A percentile compares a stretch with the other conserved stretches of the same genome.
phyloP scores from a whole-genome alignment of 2,113 vertebrate species.

The Erythrocebus patas region DNA sequence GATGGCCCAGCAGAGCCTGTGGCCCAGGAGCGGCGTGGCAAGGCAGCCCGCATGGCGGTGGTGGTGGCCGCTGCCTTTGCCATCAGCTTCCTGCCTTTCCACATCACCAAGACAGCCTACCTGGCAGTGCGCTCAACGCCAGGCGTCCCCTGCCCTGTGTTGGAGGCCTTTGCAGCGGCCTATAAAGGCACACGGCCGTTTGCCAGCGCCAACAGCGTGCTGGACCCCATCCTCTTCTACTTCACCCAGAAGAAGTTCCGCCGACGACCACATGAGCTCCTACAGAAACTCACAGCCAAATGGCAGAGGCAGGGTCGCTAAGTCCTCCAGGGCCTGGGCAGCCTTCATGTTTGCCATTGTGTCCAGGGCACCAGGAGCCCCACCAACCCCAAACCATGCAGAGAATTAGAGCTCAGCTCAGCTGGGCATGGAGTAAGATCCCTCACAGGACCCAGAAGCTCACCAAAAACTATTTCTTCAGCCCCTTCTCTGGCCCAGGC shows the following conservation, averaged over 20 bases:
- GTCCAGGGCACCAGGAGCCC: background rate
- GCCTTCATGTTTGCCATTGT: background rate
- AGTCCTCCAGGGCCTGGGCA: background rate
- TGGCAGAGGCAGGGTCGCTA: slow-evolving; percentile 76
- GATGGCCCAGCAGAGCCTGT: slow-evolving; percentile 77
- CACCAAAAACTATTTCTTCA: background rate
- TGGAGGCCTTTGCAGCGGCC: slow-evolving; percentile 90
- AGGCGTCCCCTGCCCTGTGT: slow-evolving; percentile 73
- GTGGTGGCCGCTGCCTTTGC: slow-evolving; percentile 91
- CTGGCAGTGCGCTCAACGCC: slow-evolving; percentile 87
- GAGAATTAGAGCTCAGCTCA: background rate
- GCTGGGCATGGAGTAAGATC: too few relatives aligned
- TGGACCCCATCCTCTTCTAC: slow-evolving; percentile 97
- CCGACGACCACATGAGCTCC: slow-evolving; percentile 83
- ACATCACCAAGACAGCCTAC: slow-evolving; percentile 95
- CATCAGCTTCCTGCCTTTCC: slow-evolving; percentile 96
- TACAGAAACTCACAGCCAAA: slow-evolving; percentile 87
- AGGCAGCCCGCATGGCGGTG: slow-evolving; percentile 91
- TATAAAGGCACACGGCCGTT: slow-evolving; percentile 96
- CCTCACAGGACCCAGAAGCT: background rate
- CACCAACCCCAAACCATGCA: background rate
- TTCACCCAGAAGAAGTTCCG: slow-evolving; percentile 93
- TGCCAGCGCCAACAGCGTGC: slow-evolving; percentile 96
- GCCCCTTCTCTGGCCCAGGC: background rate
- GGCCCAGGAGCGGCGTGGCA: slow-evolving; percentile 87